Evolutionary conservation across 1,140 invertebrate genomes (phyloP).

Genomic region (Apocrypta bakeri): DNA sequence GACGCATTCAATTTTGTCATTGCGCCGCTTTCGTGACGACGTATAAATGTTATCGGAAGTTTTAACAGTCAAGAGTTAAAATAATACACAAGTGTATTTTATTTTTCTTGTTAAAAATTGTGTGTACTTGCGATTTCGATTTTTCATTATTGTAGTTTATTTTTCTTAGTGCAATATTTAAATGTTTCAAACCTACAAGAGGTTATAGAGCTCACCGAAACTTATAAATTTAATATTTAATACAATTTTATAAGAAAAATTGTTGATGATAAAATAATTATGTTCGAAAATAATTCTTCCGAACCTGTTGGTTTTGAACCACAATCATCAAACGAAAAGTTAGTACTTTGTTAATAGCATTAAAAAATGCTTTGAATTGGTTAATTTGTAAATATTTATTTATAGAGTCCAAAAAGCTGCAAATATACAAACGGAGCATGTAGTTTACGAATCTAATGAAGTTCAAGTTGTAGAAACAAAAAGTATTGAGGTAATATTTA

Average conservation of each 20-base stretch:
- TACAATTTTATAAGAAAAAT: too few relatives aligned
- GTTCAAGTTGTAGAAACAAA: slow-evolving; percentile 63
- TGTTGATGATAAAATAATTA: slow-evolving; percentile 45
- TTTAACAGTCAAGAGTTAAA: too few relatives aligned
- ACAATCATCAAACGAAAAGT: slow-evolving; percentile 62
- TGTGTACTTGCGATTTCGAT: too few relatives aligned
- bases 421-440: slow-evolving; percentile 65
- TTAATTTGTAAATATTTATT: slow-evolving; percentile 27
- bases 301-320: slow-evolving; percentile 64
- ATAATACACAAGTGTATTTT: too few relatives aligned
- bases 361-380: slow-evolving; percentile 24
- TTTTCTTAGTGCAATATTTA: not conserved
- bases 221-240: too few relatives aligned
- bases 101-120: too few relatives aligned
- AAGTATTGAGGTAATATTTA: slow-evolving; percentile 62
- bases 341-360: slow-evolving; percentile 36
- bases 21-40: too few relatives aligned
- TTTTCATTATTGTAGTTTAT: too few relatives aligned
- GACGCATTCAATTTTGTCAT: too few relatives aligned
- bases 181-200: too few relatives aligned
- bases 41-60: too few relatives aligned
- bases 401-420: slow-evolving; percentile 57
- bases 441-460: slow-evolving; percentile 57
- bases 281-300: slow-evolving; percentile 62
- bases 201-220: too few relatives aligned